These are phyloP conservation scores for Oreamnos americanus DNA, from an alignment of 2,113 vertebrate species.

Conservation along the genomic window DNA sequence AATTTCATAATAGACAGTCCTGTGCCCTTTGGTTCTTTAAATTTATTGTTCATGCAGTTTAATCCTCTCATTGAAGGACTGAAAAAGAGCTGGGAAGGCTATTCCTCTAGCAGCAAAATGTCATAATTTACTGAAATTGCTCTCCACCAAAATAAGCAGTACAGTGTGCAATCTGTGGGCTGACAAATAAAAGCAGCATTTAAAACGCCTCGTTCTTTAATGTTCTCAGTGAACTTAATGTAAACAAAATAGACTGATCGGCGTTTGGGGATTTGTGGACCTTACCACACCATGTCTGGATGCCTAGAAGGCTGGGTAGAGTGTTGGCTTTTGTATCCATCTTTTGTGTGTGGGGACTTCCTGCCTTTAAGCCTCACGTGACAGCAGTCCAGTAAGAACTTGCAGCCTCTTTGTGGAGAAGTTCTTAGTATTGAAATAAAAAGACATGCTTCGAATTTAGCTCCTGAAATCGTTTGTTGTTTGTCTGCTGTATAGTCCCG, in stretches of 20 bases:
- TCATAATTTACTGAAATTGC: slow-evolving; percentile 63
- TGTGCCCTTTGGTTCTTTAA: not conserved
- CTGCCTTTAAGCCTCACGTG: slow-evolving; percentile 5
- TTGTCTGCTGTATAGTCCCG: not conserved
- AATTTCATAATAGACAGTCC: slow-evolving; percentile 61
- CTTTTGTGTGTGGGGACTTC: not conserved
- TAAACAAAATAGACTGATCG: not conserved
- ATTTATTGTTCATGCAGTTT: not conserved
- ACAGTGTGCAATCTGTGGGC: slow-evolving; percentile 56
- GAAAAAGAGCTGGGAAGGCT: not conserved
- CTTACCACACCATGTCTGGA: not conserved
- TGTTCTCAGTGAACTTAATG: slow-evolving; percentile 55
- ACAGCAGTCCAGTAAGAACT: not conserved
- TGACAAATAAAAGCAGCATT: slow-evolving; percentile 64
- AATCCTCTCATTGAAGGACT: slow-evolving; percentile 45
- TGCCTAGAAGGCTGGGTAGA: not conserved
- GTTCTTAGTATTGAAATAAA: not conserved
- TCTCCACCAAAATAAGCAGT: slow-evolving; percentile 54
- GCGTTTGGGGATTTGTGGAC: slow-evolving; percentile 37
- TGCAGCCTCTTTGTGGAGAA: not conserved
- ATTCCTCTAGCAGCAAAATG: slow-evolving; percentile 41
- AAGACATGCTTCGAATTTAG: not conserved
- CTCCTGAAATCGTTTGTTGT: not conserved
- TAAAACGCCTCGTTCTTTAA: slow-evolving; percentile 52
- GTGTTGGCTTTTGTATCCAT: not conserved